Percentiles rank a stretch among this genome's conserved stretches.
phyloP scores from a whole-genome alignment of 2,797 vertebrate species.

The Loris lydekkerianus region DNA sequence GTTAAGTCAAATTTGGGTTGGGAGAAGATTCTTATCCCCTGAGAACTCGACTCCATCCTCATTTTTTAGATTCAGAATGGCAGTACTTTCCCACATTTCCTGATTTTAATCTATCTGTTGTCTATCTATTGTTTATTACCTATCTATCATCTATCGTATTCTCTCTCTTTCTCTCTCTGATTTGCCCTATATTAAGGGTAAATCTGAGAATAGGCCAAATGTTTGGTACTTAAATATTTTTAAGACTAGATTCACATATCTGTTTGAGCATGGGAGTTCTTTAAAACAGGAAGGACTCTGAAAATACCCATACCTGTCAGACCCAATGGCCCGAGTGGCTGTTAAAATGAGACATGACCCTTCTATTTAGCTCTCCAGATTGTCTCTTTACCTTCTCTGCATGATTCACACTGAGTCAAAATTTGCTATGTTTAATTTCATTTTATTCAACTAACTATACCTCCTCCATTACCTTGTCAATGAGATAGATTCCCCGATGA shows the following conservation, averaged over 20 bases:
- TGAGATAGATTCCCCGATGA: neutral
- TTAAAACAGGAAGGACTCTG: neutral
- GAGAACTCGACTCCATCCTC: neutral
- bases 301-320: neutral
- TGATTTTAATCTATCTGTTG: neutral
- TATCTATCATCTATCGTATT: no score
- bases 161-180: neutral
- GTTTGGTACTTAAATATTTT: neutral
- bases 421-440: neutral
- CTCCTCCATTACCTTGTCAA: neutral
- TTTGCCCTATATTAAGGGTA: neutral
- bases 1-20: neutral
- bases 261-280: neutral
- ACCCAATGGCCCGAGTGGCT: neutral
- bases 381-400: slow-evolving; percentile 6
- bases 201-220: neutral
- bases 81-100: neutral
- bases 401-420: neutral
- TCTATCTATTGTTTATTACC: no score
- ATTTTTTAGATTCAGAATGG: neutral
- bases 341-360: neutral
- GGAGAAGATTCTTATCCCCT: neutral
- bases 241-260: neutral
- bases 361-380: neutral
- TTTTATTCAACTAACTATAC: neutral